Conservation (phyloP, 2,888 invertebrate species). For the Microplitis deprimator region DNA sequence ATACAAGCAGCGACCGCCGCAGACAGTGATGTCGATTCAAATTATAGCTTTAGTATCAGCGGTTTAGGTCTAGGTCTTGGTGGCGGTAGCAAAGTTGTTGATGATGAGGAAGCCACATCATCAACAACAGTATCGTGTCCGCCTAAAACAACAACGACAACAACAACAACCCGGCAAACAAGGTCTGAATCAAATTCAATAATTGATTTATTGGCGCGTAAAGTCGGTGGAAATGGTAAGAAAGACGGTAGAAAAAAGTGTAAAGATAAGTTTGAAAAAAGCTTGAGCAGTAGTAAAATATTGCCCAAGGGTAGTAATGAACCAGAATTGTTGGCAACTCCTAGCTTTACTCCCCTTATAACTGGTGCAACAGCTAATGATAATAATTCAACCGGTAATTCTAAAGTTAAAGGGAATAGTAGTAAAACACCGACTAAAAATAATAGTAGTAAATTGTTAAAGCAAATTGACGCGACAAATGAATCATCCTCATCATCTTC, state of each 20-base stretch:
- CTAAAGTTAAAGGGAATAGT: conserved; percentile 57
- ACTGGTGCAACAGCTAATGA: conserved; percentile 49
- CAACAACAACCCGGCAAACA: conserved; percentile 54
- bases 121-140: conserved; percentile 79
- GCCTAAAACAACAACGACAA: conserved; percentile 60
- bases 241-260: conserved; percentile 72
- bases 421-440: conserved; percentile 61
- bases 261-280: conserved; percentile 71
- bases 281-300: conserved; percentile 72
- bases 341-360: conserved; percentile 72
- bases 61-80: conserved; percentile 73
- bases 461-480: conserved; percentile 68
- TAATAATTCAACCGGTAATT: conserved; percentile 1
- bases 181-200: conserved; percentile 75
- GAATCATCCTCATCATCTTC: conserved; percentile 58
- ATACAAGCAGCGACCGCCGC: conserved; percentile 55
- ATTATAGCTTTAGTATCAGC: conserved; percentile 75
- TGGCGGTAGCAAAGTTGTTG: conserved; percentile 75
- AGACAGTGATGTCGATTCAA: conserved; percentile 80
- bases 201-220: conserved; percentile 79
- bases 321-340: conserved; percentile 77
- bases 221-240: conserved; percentile 76
- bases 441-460: conserved; percentile 56
- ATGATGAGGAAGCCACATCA: conserved; percentile 79
- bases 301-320: conserved; percentile 75